Evolutionary conservation across 2,888 invertebrate species (phyloP).

Genomic region (Miltochrista miniata): DNA sequence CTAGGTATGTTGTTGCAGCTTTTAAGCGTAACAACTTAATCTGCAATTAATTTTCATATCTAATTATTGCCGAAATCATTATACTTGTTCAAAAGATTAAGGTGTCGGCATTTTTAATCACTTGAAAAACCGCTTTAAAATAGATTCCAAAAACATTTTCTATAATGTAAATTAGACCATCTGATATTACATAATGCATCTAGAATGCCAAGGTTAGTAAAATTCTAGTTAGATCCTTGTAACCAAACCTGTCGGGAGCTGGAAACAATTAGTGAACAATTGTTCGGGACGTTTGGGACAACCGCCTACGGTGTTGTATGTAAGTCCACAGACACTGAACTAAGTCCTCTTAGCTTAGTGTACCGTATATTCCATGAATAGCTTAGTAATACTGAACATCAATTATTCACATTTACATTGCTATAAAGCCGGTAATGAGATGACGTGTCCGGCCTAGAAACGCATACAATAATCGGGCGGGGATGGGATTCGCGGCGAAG

Average conservation of each 20-base stretch:
- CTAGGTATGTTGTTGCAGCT: no score
- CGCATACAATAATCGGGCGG: constrained; percentile 24
- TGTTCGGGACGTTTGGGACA: constrained; percentile 47
- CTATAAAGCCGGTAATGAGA: constrained; percentile 42
- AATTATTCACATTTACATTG: constrained; percentile 54
- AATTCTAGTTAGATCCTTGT: constrained; percentile 32
- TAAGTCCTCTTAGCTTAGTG: constrained; percentile 24
- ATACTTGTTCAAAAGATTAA: no score
- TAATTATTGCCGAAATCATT: no score
- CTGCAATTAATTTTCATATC: no score
- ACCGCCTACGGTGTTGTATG: constrained; percentile 43
- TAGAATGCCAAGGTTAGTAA: constrained; percentile 36
- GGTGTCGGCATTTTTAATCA: constrained; percentile 9
- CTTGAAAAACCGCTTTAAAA: constrained; percentile 25
- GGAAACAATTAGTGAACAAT: constrained; percentile 47
- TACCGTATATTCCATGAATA: constrained; percentile 29
- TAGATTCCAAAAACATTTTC: constrained; percentile 26
- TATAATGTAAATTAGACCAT: constrained; percentile 33
- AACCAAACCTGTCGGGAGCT: constrained; percentile 28
- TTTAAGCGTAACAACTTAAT: no score
- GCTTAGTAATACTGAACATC: constrained; percentile 34
- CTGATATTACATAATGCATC: constrained; percentile 24
- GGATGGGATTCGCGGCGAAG: constrained; percentile 17
- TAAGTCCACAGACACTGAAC: constrained; percentile 36
- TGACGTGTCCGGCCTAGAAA: constrained; percentile 25